A percentile compares a stretch with the other conserved stretches of the same genome.
Conservation (phyloP, 2,113 vertebrate genomes). For the Percopsis transmontana region DNA sequence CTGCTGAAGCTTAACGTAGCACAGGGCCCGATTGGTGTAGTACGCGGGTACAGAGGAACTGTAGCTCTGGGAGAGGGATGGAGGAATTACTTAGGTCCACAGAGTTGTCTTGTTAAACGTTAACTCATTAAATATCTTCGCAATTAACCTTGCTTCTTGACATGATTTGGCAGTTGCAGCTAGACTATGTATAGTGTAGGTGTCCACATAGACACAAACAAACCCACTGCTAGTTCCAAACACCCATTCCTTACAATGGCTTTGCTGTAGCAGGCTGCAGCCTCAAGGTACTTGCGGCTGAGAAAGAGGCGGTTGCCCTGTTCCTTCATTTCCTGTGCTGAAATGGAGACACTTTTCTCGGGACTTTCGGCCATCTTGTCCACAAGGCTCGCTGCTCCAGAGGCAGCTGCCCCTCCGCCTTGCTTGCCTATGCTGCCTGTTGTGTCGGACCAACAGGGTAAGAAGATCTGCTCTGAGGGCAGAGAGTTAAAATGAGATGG, state of each 20-base stretch:
- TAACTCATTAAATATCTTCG: no score
- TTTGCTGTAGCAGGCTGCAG: conserved; percentile 92
- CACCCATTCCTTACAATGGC: conserved; percentile 86
- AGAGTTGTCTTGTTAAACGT: no score
- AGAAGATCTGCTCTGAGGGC: no score
- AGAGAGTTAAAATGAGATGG: no score
- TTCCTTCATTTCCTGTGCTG: conserved; percentile 95
- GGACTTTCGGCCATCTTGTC: conserved; percentile 89
- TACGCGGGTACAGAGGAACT: conserved; percentile 96
- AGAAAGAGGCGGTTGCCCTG: conserved; percentile 97
- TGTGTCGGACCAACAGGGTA: no score
- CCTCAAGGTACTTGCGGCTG: conserved; percentile 96
- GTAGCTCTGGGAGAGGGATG: conserved; percentile 82
- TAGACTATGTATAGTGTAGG: no score
- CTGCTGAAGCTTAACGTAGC: conserved; percentile 99
- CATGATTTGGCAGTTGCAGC: no score
- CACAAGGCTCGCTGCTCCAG: conserved; percentile 80
- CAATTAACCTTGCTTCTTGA: no score
- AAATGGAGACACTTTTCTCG: conserved; percentile 88
- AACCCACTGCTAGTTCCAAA: background rate
- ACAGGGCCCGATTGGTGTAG: conserved; percentile 96
- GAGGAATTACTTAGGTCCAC: conserved; percentile 5
- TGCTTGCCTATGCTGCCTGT: conserved; percentile 80
- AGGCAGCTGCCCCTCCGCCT: conserved; percentile 58
- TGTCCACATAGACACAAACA: no score